phyloP scores from a whole-genome alignment of 2,797 vertebrate species.

The Sebastolobus altivelis region DNA sequence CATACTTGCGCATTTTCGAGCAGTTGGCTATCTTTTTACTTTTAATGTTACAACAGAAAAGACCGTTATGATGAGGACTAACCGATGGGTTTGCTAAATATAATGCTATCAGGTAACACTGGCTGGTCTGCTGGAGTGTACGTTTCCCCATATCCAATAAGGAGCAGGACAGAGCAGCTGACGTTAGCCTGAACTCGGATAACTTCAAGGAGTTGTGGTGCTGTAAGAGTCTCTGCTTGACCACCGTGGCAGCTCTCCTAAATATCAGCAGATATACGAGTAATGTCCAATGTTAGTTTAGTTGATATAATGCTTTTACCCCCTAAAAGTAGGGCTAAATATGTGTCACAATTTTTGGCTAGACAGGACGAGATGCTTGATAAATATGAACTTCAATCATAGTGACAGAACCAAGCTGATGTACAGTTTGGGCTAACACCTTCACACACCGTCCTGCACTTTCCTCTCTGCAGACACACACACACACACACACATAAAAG shows the following conservation, averaged over 20 bases:
- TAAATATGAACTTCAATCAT: slow-evolving; percentile 38
- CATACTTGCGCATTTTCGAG: background rate
- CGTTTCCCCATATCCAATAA: background rate
- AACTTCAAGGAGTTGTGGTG: background rate
- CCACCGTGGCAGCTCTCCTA: background rate
- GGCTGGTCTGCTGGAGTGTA: background rate
- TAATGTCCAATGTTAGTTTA: background rate
- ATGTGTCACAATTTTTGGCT: background rate
- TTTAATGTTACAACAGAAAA: background rate
- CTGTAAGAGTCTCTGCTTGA: background rate
- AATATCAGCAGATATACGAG: no score
- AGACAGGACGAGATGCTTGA: slow-evolving; percentile 7
- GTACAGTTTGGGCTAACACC: slow-evolving; percentile 57
- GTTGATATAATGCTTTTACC: background rate
- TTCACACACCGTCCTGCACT: slow-evolving; percentile 45
- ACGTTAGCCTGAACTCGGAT: rapidly evolving
- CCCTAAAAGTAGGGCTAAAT: background rate
- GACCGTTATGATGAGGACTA: background rate
- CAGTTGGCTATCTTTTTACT: background rate
- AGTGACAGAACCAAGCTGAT: slow-evolving; percentile 51
- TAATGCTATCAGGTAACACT: no score
- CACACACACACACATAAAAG: slow-evolving; percentile 19
- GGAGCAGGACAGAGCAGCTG: background rate
- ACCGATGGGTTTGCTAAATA: no score
- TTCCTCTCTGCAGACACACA: slow-evolving; percentile 49